A percentile compares a stretch with the other conserved stretches of the same genome.
phyloP scores from a whole-genome alignment of 1,140 invertebrate genomes.

The Magallana angulata region DNA sequence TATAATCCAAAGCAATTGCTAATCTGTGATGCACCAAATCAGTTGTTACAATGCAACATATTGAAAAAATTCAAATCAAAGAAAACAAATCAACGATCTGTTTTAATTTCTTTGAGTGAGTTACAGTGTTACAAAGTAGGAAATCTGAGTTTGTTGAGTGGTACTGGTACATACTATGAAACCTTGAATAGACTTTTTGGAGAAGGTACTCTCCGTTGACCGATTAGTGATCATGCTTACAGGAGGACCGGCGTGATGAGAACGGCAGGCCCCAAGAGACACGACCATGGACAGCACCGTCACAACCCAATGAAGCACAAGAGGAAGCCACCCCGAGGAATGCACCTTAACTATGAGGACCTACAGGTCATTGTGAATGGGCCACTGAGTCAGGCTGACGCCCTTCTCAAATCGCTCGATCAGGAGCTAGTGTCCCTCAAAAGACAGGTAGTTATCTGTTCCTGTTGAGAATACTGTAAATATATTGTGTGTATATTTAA shows the following conservation, averaged over 20 bases:
- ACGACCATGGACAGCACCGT: slow-evolving; percentile 76
- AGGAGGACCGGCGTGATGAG: slow-evolving; percentile 88
- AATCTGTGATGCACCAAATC: too few species aligned
- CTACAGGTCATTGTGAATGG: slow-evolving; percentile 90
- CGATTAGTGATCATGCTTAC: slow-evolving; percentile 64
- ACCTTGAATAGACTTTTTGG: too few species aligned
- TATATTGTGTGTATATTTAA: too few species aligned
- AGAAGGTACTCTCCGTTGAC: too few species aligned
- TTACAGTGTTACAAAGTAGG: too few species aligned
- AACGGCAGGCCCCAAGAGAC: slow-evolving; percentile 84
- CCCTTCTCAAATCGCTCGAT: slow-evolving; percentile 93
- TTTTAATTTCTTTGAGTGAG: too few species aligned
- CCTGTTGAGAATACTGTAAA: background rate
- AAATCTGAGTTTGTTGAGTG: too few species aligned
- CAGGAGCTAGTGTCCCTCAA: slow-evolving; percentile 95
- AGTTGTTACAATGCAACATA: too few species aligned
- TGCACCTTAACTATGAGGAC: slow-evolving; percentile 98
- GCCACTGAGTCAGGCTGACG: slow-evolving; percentile 87
- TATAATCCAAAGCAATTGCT: too few species aligned
- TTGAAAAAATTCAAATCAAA: too few species aligned
- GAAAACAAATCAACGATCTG: too few species aligned
- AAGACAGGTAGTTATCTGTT: slow-evolving; percentile 87
- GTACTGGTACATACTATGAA: too few species aligned
- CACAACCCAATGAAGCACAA: slow-evolving; percentile 84
- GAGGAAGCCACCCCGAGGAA: slow-evolving; percentile 94